A percentile compares a stretch with the other conserved stretches of the same genome.
These are phyloP conservation scores for Cryptocheilus praepositus DNA, from an alignment of 2,888 invertebrate species.

Conservation along the genomic window DNA sequence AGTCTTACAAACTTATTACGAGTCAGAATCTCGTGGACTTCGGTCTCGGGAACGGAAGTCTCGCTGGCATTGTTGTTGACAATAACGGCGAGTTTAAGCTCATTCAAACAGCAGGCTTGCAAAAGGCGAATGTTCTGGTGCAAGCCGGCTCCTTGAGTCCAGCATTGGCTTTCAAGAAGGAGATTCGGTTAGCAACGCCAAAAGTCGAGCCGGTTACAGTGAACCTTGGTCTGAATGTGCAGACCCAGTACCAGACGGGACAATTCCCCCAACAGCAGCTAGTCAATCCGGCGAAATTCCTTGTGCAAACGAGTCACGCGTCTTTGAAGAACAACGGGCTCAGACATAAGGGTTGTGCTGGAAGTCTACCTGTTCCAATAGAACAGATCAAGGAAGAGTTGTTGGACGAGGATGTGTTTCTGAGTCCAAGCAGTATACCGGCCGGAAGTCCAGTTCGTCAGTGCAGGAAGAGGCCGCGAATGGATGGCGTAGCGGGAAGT, in stretches of 20 bases:
- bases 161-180: slow-evolving; percentile 69
- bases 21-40: slow-evolving; percentile 77
- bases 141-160: slow-evolving; percentile 68
- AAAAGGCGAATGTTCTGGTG: slow-evolving; percentile 72
- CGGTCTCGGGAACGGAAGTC: slow-evolving; percentile 76
- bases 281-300: slow-evolving; percentile 71
- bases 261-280: slow-evolving; percentile 66
- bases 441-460: slow-evolving; percentile 79
- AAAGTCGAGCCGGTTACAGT: slow-evolving; percentile 63
- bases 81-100: slow-evolving; percentile 80
- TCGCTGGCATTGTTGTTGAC: slow-evolving; percentile 79
- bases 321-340: slow-evolving; percentile 53
- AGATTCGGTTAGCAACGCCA: slow-evolving; percentile 64
- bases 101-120: slow-evolving; percentile 77
- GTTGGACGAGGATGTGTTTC: slow-evolving; percentile 83
- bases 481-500: slow-evolving; percentile 72
- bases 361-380: slow-evolving; percentile 64
- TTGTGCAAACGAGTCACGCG: slow-evolving; percentile 63
- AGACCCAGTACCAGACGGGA: slow-evolving; percentile 57
- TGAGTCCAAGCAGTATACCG: slow-evolving; percentile 85
- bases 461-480: slow-evolving; percentile 81
- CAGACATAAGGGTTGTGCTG: slow-evolving; percentile 60
- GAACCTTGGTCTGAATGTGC: slow-evolving; percentile 58
- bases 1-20: slow-evolving; percentile 77
- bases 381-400: slow-evolving; percentile 80